These are phyloP conservation scores for Calvadosia cruxmelitensis DNA, from an alignment of 30 jellyfish, hydroid and myxozoan species.

Conservation along the genomic window DNA sequence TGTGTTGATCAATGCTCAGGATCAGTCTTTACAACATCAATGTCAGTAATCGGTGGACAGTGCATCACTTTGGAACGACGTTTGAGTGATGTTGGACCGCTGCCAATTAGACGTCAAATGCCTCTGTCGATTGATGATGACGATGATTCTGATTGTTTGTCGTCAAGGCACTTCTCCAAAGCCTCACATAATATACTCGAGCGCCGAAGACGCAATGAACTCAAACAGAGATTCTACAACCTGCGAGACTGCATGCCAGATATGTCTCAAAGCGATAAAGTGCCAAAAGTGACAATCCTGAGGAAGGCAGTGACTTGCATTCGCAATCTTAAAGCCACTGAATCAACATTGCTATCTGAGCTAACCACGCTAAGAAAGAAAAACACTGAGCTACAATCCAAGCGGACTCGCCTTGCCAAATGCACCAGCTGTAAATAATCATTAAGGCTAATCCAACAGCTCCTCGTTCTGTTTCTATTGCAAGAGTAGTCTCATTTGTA, in stretches of 20 bases:
- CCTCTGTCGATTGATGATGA: not conserved
- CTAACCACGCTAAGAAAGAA: conserved; percentile 25
- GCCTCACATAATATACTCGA: not conserved
- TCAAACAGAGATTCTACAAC: not conserved
- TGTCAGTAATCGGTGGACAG: too few species aligned
- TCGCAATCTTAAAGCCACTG: conserved; percentile 20
- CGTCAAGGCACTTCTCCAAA: not conserved
- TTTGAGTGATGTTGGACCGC: too few species aligned
- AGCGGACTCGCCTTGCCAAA: too few species aligned
- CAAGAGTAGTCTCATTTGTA: too few species aligned
- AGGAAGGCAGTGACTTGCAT: conserved; percentile 8
- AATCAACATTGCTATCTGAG: conserved; percentile 13
- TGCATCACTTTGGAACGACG: too few species aligned
- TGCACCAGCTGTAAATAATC: too few species aligned
- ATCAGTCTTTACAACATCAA: too few species aligned
- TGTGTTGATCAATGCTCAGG: too few species aligned
- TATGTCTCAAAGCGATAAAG: not conserved
- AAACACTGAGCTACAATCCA: conserved; percentile 40
- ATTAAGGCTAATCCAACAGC: too few species aligned
- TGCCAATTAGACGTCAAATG: too few species aligned
- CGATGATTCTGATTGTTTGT: not conserved
- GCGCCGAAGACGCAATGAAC: not conserved
- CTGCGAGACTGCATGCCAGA: not conserved
- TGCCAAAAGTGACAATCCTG: not conserved
- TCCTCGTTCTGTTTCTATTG: too few species aligned